phyloP scores from a whole-genome alignment of 2,113 vertebrate species.

The Aix galericulata region DNA sequence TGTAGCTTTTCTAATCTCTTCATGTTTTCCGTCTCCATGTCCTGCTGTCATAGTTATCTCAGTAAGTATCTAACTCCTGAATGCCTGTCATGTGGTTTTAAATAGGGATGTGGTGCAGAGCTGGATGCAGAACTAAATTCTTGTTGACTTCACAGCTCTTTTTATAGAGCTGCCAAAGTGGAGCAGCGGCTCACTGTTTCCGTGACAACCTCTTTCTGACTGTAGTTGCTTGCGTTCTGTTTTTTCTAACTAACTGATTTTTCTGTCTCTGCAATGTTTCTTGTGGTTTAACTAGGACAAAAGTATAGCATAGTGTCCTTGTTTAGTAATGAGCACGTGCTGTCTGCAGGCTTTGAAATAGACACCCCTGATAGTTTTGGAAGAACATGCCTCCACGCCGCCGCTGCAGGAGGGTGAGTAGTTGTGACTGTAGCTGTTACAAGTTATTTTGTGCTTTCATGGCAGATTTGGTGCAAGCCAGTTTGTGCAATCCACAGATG shows the following conservation, averaged over 20 bases:
- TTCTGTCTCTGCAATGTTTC: slow-evolving; percentile 83
- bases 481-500: neutral
- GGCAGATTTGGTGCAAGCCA: neutral
- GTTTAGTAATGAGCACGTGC: slow-evolving; percentile 94
- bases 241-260: slow-evolving; percentile 82
- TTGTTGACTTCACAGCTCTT: slow-evolving; percentile 48
- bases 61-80: slow-evolving; percentile 32
- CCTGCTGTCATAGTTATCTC: slow-evolving; percentile 38
- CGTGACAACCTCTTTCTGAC: slow-evolving; percentile 76
- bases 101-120: slow-evolving; percentile 36
- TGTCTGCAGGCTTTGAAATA: slow-evolving; percentile 98
- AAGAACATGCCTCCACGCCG: slow-evolving; percentile 96
- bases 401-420: slow-evolving; percentile 96
- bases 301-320: slow-evolving; percentile 93
- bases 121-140: slow-evolving; percentile 58
- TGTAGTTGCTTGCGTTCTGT: slow-evolving; percentile 70
- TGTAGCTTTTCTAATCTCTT: slow-evolving; percentile 16
- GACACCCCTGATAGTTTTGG: slow-evolving; percentile 95
- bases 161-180: slow-evolving; percentile 60
- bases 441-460: neutral
- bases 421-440: neutral
- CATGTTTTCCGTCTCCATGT: slow-evolving; percentile 44
- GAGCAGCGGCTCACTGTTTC: slow-evolving; percentile 69
- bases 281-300: slow-evolving; percentile 88
- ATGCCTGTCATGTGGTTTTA: slow-evolving; percentile 49